phyloP scores from a whole-genome alignment of 2,797 vertebrate genomes.

The Macroramphosus scolopax region DNA sequence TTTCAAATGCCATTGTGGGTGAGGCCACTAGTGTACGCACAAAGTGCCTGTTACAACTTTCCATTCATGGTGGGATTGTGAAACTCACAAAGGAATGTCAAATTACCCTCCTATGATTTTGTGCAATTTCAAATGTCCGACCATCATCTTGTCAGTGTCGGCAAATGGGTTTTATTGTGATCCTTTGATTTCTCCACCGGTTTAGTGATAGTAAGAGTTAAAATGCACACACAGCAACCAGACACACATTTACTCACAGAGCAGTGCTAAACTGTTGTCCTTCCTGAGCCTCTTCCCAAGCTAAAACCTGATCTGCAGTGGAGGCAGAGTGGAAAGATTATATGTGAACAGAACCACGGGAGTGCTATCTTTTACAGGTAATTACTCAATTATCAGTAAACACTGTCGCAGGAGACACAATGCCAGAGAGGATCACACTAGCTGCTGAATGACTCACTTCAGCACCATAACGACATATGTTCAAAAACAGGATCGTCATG shows the following conservation, averaged over 20 bases:
- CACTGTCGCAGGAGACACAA: slow-evolving; percentile 65
- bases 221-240: background rate
- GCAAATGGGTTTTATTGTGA: slow-evolving; percentile 39
- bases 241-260: slow-evolving; percentile 21
- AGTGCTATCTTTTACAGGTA: slow-evolving; percentile 76
- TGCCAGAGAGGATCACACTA: slow-evolving; percentile 42
- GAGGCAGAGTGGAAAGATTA: slow-evolving; percentile 55
- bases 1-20: slow-evolving; percentile 66
- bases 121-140: slow-evolving; percentile 40
- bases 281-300: slow-evolving; percentile 57
- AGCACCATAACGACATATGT: slow-evolving; percentile 26
- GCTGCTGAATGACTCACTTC: slow-evolving; percentile 52
- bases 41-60: slow-evolving; percentile 66
- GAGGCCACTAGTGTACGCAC: slow-evolving; percentile 63
- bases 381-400: slow-evolving; percentile 81
- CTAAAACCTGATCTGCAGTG: slow-evolving; percentile 54
- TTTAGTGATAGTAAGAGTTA: slow-evolving; percentile 23
- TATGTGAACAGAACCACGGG: slow-evolving; percentile 56
- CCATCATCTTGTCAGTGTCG: slow-evolving; percentile 36
- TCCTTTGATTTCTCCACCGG: slow-evolving; percentile 32
- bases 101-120: slow-evolving; percentile 58
- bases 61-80: slow-evolving; percentile 63
- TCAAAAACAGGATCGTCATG: slow-evolving; percentile 22
- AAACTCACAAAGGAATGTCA: slow-evolving; percentile 63
- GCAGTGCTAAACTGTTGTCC: slow-evolving; percentile 51